Evolutionary conservation across 2,888 invertebrate genomes (phyloP), one percentile per base, ranked within the genome.

Genomic region (Eupithecia vulgata): DNA sequence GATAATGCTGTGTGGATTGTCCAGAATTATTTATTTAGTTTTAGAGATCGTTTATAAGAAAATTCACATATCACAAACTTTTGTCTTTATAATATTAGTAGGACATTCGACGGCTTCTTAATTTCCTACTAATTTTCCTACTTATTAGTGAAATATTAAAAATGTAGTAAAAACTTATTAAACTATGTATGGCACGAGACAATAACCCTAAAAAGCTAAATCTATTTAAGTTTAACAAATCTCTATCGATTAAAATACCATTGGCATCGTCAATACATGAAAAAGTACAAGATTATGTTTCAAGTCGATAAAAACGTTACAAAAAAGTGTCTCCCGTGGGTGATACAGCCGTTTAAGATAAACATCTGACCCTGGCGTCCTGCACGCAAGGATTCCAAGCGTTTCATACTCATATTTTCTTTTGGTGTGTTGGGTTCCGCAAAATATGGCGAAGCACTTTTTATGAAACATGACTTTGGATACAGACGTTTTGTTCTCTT

Each of bases 331-430:
- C 92, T 92, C 90, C 88, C 82, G 89, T 87, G 91, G 90, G 92
- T 94, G 94, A 93, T 92, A 93, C 94, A 94, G 93, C 89, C 93
- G 93, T 92, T 93, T 93, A 92, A 92, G 94, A 94, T 94, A 94
- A 91, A 80, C 89, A 94, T 94, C 94, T 92, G 94, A 92, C 91
- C 93, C 90, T 83, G 90, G 86, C 88, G 87, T 82, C 87, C 81
- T 90, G 91, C 90, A 89, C 89, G 91, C 93, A 85, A 89, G 87
- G 91, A 89, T 92, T 93, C 90, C 94, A 92, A 92, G 88, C 90
- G 90, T 92, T 90, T 91, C 85, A 84, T 73, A 80, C 87, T 84
- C 84, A 78, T 91, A 87, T 84, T 91, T 88, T 90, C 88, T 83
- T 89, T 90, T 77, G 75, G 59, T 70, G 57, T 67, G 45, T 68